Evolutionary conservation across 2,797 vertebrate genomes (phyloP).

Genomic region (Peromyscus eremicus): DNA sequence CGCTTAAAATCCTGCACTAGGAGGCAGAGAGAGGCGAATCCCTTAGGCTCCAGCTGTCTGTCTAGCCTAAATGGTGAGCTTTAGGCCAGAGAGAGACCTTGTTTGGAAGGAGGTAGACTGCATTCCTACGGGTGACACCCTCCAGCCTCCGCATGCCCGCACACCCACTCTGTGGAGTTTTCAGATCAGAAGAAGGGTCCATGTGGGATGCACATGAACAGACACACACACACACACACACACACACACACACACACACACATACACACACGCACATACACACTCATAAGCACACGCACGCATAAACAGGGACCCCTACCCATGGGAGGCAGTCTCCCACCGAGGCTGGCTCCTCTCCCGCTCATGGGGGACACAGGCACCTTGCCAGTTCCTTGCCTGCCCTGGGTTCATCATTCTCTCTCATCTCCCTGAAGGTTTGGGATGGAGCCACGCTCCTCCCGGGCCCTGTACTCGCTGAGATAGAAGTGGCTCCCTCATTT

Average conservation of each 20-base stretch:
- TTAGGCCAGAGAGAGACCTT: neutral
- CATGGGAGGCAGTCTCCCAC: neutral
- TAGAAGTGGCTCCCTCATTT: neutral
- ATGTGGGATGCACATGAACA: neutral
- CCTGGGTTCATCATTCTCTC: neutral
- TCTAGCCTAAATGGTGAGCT: neutral
- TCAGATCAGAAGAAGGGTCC: neutral
- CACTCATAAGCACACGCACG: neutral
- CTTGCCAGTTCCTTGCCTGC: neutral
- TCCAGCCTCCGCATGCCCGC: neutral
- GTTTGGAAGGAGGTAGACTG: neutral
- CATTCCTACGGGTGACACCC: neutral
- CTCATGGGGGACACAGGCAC: fast-evolving
- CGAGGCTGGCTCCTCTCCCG: no score
- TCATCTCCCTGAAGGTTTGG: neutral
- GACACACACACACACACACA: neutral
- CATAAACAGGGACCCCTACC: neutral
- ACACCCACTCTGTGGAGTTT: neutral
- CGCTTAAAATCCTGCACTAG: neutral
- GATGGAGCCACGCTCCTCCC: neutral
- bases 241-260: neutral
- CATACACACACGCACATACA: neutral
- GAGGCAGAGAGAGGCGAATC: neutral
- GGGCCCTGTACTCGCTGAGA: neutral
- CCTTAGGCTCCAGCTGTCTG: neutral